These are phyloP conservation scores for Lates japonicus DNA, from an alignment of 2,797 vertebrate genomes.

Conservation along the genomic window DNA sequence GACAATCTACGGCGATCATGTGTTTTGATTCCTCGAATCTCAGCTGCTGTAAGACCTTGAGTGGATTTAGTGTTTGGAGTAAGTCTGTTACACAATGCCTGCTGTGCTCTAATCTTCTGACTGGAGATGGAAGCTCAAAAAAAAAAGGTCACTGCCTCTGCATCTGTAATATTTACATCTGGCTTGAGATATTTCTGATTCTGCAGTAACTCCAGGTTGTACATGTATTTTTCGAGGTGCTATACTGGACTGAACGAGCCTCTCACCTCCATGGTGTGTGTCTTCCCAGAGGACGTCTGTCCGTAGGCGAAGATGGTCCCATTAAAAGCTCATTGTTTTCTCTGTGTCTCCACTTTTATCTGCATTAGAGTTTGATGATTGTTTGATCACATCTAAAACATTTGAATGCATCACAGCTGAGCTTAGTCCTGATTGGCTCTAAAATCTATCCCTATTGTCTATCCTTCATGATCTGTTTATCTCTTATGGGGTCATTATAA, in stretches of 20 bases:
- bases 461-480: too few species aligned
- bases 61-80: slow-evolving; percentile 23
- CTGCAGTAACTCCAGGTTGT: background rate
- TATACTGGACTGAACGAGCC: background rate
- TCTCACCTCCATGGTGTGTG: slow-evolving; percentile 94
- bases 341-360: too few species aligned
- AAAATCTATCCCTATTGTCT: too few species aligned
- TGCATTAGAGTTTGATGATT: too few species aligned
- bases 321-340: slow-evolving; percentile 65
- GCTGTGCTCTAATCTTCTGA: slow-evolving; percentile 26
- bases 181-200: background rate
- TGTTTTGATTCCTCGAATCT: background rate
- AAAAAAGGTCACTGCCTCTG: background rate
- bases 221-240: background rate
- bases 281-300: slow-evolving; percentile 95
- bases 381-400: too few species aligned
- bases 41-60: background rate
- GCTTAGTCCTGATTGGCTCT: too few species aligned
- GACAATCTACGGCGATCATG: background rate
- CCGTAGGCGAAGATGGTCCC: slow-evolving; percentile 96
- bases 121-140: background rate
- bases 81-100: slow-evolving; percentile 53
- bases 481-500: too few species aligned
- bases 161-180: too few species aligned
- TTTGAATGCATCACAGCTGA: too few species aligned